Conservation (phyloP, 2,888 invertebrate species). For the Synanthedon myopaeformis region DNA sequence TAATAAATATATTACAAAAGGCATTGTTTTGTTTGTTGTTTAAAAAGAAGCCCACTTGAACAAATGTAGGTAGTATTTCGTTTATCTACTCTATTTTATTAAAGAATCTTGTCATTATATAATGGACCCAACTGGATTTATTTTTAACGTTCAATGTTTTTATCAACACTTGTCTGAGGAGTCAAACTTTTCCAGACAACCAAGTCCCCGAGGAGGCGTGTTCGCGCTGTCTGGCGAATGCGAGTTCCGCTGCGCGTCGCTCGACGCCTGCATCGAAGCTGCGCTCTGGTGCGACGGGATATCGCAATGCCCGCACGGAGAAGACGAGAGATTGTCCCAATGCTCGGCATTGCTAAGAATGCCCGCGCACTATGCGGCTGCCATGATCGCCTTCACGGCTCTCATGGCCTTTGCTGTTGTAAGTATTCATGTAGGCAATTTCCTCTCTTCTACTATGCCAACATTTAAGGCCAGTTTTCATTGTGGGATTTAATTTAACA, state of each 20-base stretch:
- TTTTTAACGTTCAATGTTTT: background rate
- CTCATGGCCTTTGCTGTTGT: conserved; percentile 65
- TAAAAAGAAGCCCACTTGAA: too few species aligned
- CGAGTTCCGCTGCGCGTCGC: conserved; percentile 79
- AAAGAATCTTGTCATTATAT: too few species aligned
- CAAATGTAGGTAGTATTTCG: too few species aligned
- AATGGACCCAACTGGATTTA: too few species aligned
- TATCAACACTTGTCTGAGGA: background rate
- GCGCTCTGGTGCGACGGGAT: conserved; percentile 86
- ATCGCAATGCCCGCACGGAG: conserved; percentile 82
- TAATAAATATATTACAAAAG: too few species aligned
- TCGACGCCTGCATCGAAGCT: conserved; percentile 84
- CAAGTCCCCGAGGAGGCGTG: conserved; percentile 65
- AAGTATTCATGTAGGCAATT: conserved; percentile 14
- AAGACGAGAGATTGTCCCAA: conserved; percentile 83
- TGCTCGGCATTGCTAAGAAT: conserved; percentile 82
- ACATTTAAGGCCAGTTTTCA: too few species aligned
- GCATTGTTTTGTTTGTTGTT: too few species aligned
- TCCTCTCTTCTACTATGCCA: too few species aligned
- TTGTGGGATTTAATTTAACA: too few species aligned
- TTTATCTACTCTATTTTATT: too few species aligned
- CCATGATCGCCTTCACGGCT: conserved; percentile 63
- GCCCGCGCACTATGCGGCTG: conserved; percentile 79
- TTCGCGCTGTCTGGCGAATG: conserved; percentile 78
- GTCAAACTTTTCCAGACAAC: conserved; percentile 44